A percentile compares a stretch with the other conserved stretches of the same genome.
Conservation (phyloP, 2,888 invertebrate genomes). For the Antitype chi region DNA sequence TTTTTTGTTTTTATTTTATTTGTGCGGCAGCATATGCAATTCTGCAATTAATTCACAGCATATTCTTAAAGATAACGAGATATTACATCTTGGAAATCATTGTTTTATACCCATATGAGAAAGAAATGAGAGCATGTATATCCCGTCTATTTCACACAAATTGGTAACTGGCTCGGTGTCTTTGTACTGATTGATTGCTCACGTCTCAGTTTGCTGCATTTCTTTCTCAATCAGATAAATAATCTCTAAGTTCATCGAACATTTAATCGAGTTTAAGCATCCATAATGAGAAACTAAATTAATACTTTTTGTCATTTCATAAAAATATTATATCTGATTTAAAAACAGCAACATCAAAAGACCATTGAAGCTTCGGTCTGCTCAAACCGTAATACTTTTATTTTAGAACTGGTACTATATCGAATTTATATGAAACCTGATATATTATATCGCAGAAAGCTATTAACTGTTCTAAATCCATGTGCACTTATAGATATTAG, state of each 20-base stretch:
- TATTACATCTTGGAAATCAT: conserved; percentile 81
- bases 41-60: conserved; percentile 87
- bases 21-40: conserved; percentile 90
- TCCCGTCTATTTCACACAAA: conserved; percentile 72
- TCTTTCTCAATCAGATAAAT: conserved; percentile 78
- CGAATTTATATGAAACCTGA: conserved; percentile 82
- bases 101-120: conserved; percentile 73
- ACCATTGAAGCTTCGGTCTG: conserved; percentile 78
- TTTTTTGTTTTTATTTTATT: conserved; percentile 81
- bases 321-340: conserved; percentile 85
- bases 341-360: conserved; percentile 83
- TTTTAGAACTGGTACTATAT: conserved; percentile 81
- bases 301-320: conserved; percentile 90
- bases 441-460: conserved; percentile 84
- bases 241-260: conserved; percentile 73
- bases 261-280: conserved; percentile 80
- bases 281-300: conserved; percentile 82
- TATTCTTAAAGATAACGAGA: conserved; percentile 83
- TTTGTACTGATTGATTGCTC: conserved; percentile 84
- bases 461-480: conserved; percentile 84
- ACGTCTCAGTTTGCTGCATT: conserved; percentile 75
- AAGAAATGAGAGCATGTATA: conserved; percentile 76
- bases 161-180: conserved; percentile 87
- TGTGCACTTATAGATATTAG: conserved; percentile 88
- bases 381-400: conserved; percentile 85